Conservation (phyloP, 2,888 invertebrate genomes). For the Deladenus siricidicola region DNA sequence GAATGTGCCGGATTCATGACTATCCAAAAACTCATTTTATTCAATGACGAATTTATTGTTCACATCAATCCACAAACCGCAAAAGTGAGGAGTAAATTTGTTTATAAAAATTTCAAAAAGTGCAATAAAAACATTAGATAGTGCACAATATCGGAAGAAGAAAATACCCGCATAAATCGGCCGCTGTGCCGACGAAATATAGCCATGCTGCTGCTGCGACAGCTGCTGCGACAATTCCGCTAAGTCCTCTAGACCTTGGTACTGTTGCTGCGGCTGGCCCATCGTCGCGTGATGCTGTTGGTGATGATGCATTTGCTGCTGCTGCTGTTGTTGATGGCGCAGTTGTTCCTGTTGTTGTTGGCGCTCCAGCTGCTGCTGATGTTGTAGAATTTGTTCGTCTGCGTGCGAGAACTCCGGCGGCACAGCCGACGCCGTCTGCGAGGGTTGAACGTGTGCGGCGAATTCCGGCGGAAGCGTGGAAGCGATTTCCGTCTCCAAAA, state of each 20-base stretch:
- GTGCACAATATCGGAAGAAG: not conserved
- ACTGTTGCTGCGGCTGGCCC: not conserved
- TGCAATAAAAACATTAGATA: no score
- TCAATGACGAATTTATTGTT: no score
- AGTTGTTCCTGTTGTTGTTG: not conserved
- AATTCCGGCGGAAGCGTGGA: not conserved
- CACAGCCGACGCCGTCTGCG: not conserved
- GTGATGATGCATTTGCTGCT: no score
- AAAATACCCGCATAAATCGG: not conserved
- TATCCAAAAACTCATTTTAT: no score
- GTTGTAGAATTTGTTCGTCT: not conserved
- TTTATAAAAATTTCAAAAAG: no score
- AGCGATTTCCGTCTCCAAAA: not conserved
- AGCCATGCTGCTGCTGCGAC: not conserved
- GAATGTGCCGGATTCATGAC: no score
- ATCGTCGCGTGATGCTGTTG: not conserved
- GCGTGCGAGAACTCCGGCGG: not conserved
- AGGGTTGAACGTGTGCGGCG: no score
- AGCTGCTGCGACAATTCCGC: slow-evolving; percentile 3
- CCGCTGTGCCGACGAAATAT: not conserved
- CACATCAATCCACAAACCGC: no score
- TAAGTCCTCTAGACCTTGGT: slow-evolving; percentile 1
- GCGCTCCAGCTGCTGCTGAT: not conserved
- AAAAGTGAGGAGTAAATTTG: no score
- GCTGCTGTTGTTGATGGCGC: slow-evolving; percentile 2